Conservation (phyloP, 2,888 invertebrate species). For the Crossocerus cetratus region DNA sequence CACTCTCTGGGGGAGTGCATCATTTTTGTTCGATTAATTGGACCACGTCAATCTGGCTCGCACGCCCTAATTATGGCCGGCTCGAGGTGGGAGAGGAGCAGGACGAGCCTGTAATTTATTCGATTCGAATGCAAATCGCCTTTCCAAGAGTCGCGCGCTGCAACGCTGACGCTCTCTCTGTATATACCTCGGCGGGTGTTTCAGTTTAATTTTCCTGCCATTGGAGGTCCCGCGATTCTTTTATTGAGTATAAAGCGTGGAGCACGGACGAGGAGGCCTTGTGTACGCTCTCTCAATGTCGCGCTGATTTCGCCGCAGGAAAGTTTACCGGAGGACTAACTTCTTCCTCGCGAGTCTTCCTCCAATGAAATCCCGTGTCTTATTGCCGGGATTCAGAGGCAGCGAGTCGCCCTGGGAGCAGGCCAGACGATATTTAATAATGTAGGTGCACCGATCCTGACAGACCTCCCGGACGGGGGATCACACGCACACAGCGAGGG, state of each 20-base stretch:
- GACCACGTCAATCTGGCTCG: not conserved
- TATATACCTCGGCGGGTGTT: no score
- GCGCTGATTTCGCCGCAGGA: not conserved
- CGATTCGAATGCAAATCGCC: not conserved
- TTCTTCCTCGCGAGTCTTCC: not conserved
- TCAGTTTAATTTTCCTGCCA: no score
- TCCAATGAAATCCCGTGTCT: conserved; percentile 7
- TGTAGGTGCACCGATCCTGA: not conserved
- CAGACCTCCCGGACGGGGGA: no score
- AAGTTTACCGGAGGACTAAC: not conserved
- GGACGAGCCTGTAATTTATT: not conserved
- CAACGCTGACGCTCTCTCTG: no score
- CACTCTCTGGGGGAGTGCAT: not conserved
- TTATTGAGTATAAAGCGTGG: not conserved
- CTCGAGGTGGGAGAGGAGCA: not conserved
- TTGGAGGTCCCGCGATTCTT: no score
- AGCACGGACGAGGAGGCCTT: not conserved
- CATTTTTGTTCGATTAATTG: conserved; percentile 2
- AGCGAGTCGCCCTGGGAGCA: not conserved
- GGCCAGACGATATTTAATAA: conserved; percentile 10
- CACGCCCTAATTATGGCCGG: not conserved
- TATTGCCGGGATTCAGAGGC: not conserved
- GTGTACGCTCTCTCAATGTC: not conserved
- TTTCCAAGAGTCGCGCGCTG: not conserved
- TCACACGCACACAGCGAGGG: no score